Percentiles rank a stretch among this genome's conserved stretches.
phyloP scores from a whole-genome alignment of 30 jellyfish, hydroid and myxozoan species.

The Cassiopea andromeda region DNA sequence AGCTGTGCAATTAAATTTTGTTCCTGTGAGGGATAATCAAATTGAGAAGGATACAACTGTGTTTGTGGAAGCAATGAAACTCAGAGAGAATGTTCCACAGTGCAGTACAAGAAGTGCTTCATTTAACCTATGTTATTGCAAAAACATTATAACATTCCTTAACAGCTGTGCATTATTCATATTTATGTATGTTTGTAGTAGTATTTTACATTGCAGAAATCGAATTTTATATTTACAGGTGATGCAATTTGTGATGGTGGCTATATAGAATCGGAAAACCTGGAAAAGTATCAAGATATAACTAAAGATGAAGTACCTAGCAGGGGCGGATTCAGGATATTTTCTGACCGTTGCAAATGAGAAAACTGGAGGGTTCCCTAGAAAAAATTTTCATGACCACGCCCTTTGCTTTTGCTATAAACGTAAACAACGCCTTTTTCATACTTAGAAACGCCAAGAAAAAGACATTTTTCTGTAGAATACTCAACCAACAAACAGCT shows the following conservation, averaged over 20 bases:
- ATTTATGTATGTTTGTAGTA: background rate
- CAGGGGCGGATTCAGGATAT: too few species aligned
- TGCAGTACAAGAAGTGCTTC: background rate
- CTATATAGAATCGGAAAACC: constrained; percentile 29
- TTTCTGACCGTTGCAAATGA: too few species aligned
- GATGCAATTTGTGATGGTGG: constrained; percentile 58
- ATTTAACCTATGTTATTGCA: background rate
- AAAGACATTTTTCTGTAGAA: too few species aligned
- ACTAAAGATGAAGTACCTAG: constrained; percentile 18
- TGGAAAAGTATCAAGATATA: constrained; percentile 15
- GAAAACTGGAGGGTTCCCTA: too few species aligned
- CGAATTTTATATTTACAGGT: background rate
- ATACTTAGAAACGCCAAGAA: too few species aligned
- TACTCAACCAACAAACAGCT: too few species aligned
- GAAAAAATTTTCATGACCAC: too few species aligned
- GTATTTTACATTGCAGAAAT: background rate
- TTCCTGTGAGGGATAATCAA: constrained; percentile 3
- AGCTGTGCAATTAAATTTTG: background rate
- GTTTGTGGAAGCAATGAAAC: background rate
- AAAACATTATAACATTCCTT: constrained; percentile 1
- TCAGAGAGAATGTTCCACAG: constrained; percentile 2
- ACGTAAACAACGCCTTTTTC: too few species aligned
- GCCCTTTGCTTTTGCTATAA: too few species aligned
- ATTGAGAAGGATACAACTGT: background rate
- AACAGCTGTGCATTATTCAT: constrained; percentile 13